phyloP scores from a whole-genome alignment of 2,113 vertebrate species.

The Microcebus jonahi region DNA sequence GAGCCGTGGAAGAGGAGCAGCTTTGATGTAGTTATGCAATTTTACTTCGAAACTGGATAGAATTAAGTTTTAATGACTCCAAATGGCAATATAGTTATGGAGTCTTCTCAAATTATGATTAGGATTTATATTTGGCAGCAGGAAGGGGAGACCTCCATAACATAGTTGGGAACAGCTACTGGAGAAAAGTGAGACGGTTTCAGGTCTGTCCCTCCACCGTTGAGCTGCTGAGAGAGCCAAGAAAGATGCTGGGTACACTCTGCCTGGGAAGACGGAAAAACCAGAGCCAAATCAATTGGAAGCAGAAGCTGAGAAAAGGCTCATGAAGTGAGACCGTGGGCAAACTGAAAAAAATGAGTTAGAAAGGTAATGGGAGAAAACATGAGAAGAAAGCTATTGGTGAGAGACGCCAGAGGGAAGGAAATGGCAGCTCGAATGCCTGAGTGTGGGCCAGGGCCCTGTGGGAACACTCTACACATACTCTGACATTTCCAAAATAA shows the following conservation, averaged over 20 bases:
- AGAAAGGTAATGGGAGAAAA: not conserved
- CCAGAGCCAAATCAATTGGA: not conserved
- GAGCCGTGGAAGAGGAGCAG: not conserved
- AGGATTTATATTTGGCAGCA: not conserved
- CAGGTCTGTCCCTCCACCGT: not conserved
- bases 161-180: not conserved
- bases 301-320: not conserved
- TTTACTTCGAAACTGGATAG: not conserved
- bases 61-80: not conserved
- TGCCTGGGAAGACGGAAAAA: not conserved
- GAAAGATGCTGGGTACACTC: not conserved
- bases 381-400: not conserved
- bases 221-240: not conserved
- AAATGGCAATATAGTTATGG: not conserved
- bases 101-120: not conserved
- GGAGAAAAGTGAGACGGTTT: not conserved
- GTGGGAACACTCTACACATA: rapidly evolving
- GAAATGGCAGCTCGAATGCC: rapidly evolving
- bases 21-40: not conserved
- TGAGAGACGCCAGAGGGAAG: not conserved
- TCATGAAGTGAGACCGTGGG: not conserved
- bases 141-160: not conserved
- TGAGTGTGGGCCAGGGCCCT: too few species aligned
- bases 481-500: not conserved
- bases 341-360: not conserved